Percentiles rank a stretch among this genome's conserved stretches.
Conservation (phyloP, 2,797 vertebrate species). For the Urosaurus nigricauda region DNA sequence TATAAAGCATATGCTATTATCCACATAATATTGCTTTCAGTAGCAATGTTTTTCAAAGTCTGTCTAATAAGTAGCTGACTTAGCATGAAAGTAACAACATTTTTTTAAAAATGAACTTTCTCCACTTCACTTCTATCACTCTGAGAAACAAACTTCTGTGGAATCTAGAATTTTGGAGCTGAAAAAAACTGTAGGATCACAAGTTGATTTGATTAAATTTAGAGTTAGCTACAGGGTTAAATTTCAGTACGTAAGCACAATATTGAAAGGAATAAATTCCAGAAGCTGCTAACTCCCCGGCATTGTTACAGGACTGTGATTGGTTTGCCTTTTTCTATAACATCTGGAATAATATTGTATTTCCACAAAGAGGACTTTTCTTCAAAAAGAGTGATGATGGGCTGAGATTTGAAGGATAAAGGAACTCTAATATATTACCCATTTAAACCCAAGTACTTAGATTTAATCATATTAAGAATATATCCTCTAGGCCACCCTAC, state of each 20-base stretch:
- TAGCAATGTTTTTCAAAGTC: neutral
- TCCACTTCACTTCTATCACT: neutral
- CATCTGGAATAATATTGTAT: constrained; percentile 74
- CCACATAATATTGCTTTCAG: neutral
- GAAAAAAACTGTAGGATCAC: neutral
- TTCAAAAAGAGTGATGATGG: constrained; percentile 48
- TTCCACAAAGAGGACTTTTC: constrained; percentile 70
- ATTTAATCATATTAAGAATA: constrained; percentile 19
- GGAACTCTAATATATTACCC: constrained; percentile 25
- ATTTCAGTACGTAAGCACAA: constrained; percentile 60
- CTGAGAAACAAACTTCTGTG: neutral
- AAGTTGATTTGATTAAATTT: constrained; percentile 16
- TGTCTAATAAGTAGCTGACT: neutral
- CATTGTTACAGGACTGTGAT: constrained; percentile 41
- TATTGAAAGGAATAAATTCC: constrained; percentile 68
- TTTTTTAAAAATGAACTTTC: neutral
- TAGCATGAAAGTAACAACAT: neutral
- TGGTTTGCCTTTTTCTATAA: constrained; percentile 62
- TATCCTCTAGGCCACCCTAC: neutral
- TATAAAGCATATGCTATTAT: no score
- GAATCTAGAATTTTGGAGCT: constrained; percentile 13
- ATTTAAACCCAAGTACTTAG: constrained; percentile 11
- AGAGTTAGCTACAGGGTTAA: constrained; percentile 56
- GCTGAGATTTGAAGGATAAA: constrained; percentile 58
- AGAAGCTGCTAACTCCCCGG: constrained; percentile 59